Evolutionary conservation across 2,888 invertebrate genomes (phyloP).

Genomic region (Lepidochrysops patricia): DNA sequence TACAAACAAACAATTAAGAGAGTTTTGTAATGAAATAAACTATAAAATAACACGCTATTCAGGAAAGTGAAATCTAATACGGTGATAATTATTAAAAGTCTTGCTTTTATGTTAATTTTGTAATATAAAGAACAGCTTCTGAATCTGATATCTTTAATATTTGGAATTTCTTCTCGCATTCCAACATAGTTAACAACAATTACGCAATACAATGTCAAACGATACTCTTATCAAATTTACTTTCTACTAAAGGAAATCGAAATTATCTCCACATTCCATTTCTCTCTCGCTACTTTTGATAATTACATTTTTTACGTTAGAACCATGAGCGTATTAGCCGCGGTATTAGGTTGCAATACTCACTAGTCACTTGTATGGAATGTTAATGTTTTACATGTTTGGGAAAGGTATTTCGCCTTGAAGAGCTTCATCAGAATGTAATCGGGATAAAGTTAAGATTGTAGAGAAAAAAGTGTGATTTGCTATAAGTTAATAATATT

Average conservation of each 20-base stretch:
- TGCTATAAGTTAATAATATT: no score
- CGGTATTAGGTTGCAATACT: constrained; percentile 43
- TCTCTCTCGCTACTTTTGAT: constrained; percentile 64
- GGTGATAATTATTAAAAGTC: no score
- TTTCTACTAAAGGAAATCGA: constrained; percentile 74
- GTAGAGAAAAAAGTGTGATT: no score
- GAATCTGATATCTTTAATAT: background rate
- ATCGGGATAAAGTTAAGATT: background rate
- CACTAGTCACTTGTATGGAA: constrained; percentile 31
- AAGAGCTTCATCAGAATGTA: background rate
- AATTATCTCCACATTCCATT: constrained; percentile 69
- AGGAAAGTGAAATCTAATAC: background rate
- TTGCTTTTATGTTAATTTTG: no score
- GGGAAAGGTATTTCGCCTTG: constrained; percentile 10
- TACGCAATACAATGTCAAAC: background rate
- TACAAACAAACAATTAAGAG: no score
- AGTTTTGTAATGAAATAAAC: background rate
- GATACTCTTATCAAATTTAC: constrained; percentile 35
- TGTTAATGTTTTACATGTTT: constrained; percentile 21
- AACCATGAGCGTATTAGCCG: constrained; percentile 35
- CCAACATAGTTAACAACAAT: background rate
- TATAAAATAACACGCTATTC: background rate
- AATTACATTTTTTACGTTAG: constrained; percentile 58
- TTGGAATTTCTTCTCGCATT: background rate
- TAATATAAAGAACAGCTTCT: no score